Evolutionary conservation across 2,797 vertebrate species (phyloP), one percentile per base, ranked within the genome.

Genomic region (Anas capensis): DNA sequence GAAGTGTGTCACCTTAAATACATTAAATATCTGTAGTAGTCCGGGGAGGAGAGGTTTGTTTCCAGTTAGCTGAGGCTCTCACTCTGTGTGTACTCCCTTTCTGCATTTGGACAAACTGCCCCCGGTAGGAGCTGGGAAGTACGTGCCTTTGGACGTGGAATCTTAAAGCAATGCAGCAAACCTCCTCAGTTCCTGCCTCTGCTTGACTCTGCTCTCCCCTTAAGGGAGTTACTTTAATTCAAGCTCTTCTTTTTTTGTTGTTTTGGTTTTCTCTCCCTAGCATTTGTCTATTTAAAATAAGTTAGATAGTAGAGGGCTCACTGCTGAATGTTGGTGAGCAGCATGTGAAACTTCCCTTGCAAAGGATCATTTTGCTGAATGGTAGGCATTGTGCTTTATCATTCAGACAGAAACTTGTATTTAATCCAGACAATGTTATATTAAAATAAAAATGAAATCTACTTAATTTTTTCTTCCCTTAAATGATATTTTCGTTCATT

Each of bases 41-140:
- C 2, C 40, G 16, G 36, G 21, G 33, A 89, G 51, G 36, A 73
- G 56, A 34, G 18, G 26, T 58, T 76, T 83, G 60, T 75, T 60
- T n/a, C 8, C 77, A 46, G 2, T 18, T 65, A 33, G 54, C 33
- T 16, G 3, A 11, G 57, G 71, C 3, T 82, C 13, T 75, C 34
- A 0, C 23, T 29, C 6, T 0, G 27, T 24, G 27, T 24, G 1
- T 27, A 1, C 31, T 31, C 31, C 2, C 11, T 44, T 53, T 23
- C 77, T 70, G 62, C 4, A 0, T 36, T 17, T 14, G 49, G 80
- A 38, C 44, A 5, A 46, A 2, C 16, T 65, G 31, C 33, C 16
- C 48, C 27, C 34, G 4, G 19, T 12, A 2, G 12, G 71, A 8
- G 8, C 27, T 33, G 86, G 75, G 65, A 10, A 6, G 16, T 7